Percentiles rank a stretch among this genome's conserved stretches.
Evolutionary conservation across 2,113 vertebrate species (phyloP).

Genomic region (Sakesphorus luctuosus): DNA sequence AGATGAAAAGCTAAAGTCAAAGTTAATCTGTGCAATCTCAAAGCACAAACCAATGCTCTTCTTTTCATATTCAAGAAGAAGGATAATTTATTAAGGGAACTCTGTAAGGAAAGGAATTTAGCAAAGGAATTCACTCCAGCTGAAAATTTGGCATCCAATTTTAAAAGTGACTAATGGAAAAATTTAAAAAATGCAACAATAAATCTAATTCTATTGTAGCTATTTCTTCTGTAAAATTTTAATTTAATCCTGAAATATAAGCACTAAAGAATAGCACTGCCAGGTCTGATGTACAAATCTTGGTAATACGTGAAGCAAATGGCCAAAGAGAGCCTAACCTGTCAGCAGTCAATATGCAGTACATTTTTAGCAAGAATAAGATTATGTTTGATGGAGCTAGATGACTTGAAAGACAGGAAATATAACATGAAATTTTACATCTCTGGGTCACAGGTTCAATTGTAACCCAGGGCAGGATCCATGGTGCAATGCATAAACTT

Average conservation of each 20-base stretch:
- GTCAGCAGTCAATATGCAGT: not conserved
- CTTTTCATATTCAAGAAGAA: not conserved
- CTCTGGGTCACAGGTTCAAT: not conserved
- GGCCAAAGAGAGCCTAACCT: not conserved
- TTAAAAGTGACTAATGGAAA: not conserved
- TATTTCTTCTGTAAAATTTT: not conserved
- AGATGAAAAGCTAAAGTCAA: constrained; percentile 31
- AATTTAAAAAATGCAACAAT: not conserved
- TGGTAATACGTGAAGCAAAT: not conserved
- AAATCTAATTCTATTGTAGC: not conserved
- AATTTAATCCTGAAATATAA: not conserved
- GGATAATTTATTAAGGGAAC: not conserved
- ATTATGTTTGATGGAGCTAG: not conserved
- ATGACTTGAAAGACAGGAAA: constrained; percentile 18
- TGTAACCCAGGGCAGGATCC: not conserved
- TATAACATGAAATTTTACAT: not conserved
- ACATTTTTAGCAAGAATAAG: not conserved
- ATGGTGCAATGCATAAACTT: not conserved
- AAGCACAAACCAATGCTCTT: not conserved
- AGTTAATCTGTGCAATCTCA: not conserved
- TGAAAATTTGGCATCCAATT: not conserved
- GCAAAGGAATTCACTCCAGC: not conserved
- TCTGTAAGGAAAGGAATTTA: not conserved
- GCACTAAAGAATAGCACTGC: not conserved
- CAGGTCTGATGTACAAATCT: not conserved